These are phyloP conservation scores for Rhagophthalmus giganteus DNA, from an alignment of 2,888 invertebrate species.

Conservation along the genomic window DNA sequence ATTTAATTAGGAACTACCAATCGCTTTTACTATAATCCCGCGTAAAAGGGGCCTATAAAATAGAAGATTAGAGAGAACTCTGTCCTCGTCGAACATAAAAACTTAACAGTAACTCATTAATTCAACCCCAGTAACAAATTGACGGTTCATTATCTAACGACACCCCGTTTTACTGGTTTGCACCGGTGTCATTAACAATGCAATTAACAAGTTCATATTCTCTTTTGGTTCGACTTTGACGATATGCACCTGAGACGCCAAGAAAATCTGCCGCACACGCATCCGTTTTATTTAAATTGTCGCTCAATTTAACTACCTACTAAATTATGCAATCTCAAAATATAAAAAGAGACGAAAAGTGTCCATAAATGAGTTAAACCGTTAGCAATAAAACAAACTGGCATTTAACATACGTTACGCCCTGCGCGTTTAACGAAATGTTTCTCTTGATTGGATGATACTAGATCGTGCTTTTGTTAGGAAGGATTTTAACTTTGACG, in stretches of 20 bases:
- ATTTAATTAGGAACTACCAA: conserved; percentile 9
- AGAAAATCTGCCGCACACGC: background rate
- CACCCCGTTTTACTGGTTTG: conserved; percentile 35
- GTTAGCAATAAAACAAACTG: conserved; percentile 29
- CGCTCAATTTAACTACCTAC: background rate
- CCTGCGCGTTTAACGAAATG: conserved; percentile 30
- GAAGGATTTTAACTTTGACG: conserved; percentile 17
- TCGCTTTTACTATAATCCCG: conserved; percentile 11
- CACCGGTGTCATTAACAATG: conserved; percentile 36
- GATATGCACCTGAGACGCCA: conserved; percentile 27
- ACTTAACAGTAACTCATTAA: conserved; percentile 34
- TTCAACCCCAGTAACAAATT: conserved; percentile 32
- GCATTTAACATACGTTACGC: conserved; percentile 34
- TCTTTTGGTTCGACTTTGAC: conserved; percentile 11
- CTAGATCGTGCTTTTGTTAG: conserved; percentile 19
- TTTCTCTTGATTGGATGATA: conserved; percentile 32
- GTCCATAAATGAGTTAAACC: conserved; percentile 30
- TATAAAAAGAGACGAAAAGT: conserved; percentile 8
- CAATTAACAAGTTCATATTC: conserved; percentile 35
- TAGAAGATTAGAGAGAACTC: conserved; percentile 19
- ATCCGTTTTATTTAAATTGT: background rate
- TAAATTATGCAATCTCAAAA: background rate
- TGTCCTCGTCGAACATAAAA: conserved; percentile 29
- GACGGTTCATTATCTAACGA: conserved; percentile 35
- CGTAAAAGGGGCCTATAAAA: conserved; percentile 22